Conservation (phyloP, 2,113 vertebrate genomes). For the Clarias magur region DNA sequence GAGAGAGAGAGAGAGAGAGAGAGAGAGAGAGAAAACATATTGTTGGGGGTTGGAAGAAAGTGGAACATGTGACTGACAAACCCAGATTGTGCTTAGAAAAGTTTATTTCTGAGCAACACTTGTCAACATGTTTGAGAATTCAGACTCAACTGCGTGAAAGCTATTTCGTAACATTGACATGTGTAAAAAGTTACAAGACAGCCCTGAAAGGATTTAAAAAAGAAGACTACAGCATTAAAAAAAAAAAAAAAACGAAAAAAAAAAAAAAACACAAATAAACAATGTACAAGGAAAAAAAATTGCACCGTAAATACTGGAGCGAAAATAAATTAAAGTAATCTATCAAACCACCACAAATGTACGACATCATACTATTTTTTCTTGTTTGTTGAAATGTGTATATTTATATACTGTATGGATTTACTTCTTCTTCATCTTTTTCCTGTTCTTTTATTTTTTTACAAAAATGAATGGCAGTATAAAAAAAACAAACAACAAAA, state of each 20-base stretch:
- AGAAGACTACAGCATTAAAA: constrained; percentile 16
- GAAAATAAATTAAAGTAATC: constrained; percentile 52
- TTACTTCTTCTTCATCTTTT: constrained; percentile 9
- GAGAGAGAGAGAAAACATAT: not conserved
- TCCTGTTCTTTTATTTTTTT: constrained; percentile 5
- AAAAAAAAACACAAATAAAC: constrained; percentile 35
- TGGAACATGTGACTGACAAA: constrained; percentile 8
- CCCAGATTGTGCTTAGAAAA: constrained; percentile 53
- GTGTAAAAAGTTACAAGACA: constrained; percentile 49
- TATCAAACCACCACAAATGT: constrained; percentile 48
- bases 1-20: not conserved
- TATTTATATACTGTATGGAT: not conserved
- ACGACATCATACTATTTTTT: constrained; percentile 42
- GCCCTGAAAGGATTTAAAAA: constrained; percentile 17
- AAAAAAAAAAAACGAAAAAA: constrained; percentile 1
- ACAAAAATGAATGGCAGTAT: constrained; percentile 46
- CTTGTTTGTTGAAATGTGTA: not conserved
- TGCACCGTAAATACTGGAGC: constrained; percentile 55
- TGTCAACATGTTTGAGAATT: constrained; percentile 44
- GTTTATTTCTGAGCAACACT: constrained; percentile 60
- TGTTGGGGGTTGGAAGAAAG: too few species aligned
- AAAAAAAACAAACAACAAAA: constrained; percentile 24
- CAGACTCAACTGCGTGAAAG: constrained; percentile 52
- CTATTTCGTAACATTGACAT: constrained; percentile 50
- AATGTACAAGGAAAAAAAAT: constrained; percentile 16